Conservation (phyloP, 92 coral and sea anemone species). For the Metridium senile region DNA sequence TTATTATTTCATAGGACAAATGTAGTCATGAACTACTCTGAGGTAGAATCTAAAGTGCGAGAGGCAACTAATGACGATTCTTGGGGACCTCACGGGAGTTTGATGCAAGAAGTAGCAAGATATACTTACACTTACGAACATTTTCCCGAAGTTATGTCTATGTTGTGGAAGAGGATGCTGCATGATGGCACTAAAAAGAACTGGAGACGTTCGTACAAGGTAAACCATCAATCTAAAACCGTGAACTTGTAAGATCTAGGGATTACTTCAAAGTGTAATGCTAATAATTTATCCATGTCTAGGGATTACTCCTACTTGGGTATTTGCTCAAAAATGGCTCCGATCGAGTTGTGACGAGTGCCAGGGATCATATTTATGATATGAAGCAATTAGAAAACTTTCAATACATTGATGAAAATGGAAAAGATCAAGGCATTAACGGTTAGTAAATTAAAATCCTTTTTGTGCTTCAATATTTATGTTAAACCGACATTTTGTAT, state of each 20-base stretch:
- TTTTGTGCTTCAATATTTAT: neutral
- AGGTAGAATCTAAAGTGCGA: slow-evolving; percentile 95
- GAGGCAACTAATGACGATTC: slow-evolving; percentile 99
- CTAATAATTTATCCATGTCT: neutral
- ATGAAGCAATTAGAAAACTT: slow-evolving; percentile 89
- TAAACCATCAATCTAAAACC: slow-evolving; percentile 17
- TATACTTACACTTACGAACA: slow-evolving; percentile 97
- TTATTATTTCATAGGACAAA: slow-evolving; percentile 72
- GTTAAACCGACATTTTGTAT: neutral
- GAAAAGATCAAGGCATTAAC: slow-evolving; percentile 97
- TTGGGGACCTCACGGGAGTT: slow-evolving; percentile 98
- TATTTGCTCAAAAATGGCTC: slow-evolving; percentile 94
- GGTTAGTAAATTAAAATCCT: slow-evolving; percentile 50
- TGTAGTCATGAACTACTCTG: slow-evolving; percentile 99
- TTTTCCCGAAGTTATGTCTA: slow-evolving; percentile 98
- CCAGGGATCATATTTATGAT: slow-evolving; percentile 96
- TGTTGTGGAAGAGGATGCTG: slow-evolving; percentile 97
- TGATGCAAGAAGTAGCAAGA: slow-evolving; percentile 94
- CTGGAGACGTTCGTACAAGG: slow-evolving; percentile 98
- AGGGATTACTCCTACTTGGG: slow-evolving; percentile 86
- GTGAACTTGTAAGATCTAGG: neutral
- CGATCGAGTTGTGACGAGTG: slow-evolving; percentile 92
- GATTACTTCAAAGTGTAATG: neutral
- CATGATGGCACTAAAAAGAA: slow-evolving; percentile 82
- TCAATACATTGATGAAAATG: slow-evolving; percentile 80